Evolutionary conservation across 2,797 vertebrate genomes (phyloP).

Genomic region (Sebastes miniatus): DNA sequence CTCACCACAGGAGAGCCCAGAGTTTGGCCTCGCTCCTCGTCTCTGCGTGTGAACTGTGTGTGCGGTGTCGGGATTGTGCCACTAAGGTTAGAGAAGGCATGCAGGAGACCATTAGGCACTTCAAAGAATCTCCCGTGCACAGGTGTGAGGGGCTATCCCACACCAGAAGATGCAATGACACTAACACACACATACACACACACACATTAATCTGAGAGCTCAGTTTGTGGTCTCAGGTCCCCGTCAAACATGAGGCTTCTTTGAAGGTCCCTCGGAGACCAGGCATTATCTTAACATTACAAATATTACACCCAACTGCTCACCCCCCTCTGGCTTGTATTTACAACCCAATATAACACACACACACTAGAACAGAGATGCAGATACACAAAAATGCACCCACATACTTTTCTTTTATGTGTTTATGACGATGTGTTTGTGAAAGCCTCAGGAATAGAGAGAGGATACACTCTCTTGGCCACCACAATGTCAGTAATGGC

Average conservation of each 20-base stretch:
- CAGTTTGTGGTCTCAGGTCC: conserved; percentile 35
- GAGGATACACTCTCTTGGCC: conserved; percentile 21
- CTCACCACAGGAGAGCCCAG: conserved; percentile 18
- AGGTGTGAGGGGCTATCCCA: conserved; percentile 57
- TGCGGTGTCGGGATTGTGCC: conserved; percentile 28
- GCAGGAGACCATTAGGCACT: conserved; percentile 57
- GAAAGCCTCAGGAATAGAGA: conserved; percentile 22
- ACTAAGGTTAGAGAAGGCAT: conserved; percentile 35
- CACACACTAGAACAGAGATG: not conserved
- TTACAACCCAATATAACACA: conserved; percentile 1
- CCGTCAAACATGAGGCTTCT: conserved; percentile 47
- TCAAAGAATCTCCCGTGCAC: conserved; percentile 63
- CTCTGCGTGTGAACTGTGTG: conserved; percentile 50
- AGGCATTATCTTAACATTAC: conserved; percentile 36
- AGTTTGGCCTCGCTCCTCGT: conserved; percentile 22
- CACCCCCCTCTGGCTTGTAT: conserved; percentile 11
- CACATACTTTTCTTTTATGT: not conserved
- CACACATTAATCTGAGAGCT: conserved; percentile 10
- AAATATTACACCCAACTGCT: conserved; percentile 49
- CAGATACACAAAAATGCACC: not conserved
- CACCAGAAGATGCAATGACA: conserved; percentile 30
- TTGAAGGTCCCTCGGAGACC: conserved; percentile 54
- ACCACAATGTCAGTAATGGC: conserved; percentile 53
- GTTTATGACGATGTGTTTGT: conserved; percentile 28
- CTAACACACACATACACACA: conserved; percentile 3